These are phyloP conservation scores for Dinocampus coccinellae DNA, from an alignment of 2,888 invertebrate species.

Conservation along the genomic window DNA sequence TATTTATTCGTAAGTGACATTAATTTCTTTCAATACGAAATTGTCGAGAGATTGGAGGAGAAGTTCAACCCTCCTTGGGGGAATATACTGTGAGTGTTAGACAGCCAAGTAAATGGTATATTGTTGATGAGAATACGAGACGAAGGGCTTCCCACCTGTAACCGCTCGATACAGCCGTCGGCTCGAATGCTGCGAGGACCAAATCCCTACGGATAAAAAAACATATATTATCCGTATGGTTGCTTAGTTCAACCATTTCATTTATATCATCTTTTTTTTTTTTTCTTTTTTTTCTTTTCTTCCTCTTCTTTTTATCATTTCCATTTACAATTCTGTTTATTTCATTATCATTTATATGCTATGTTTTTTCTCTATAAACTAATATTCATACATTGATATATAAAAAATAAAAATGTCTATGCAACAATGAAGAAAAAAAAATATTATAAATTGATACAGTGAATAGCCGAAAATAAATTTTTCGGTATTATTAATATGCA, in stretches of 20 bases:
- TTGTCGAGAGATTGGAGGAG: neutral
- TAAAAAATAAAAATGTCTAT: neutral
- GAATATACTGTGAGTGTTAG: neutral
- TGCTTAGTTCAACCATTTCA: neutral
- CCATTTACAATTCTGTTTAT: no score
- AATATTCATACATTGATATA: neutral
- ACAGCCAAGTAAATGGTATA: neutral
- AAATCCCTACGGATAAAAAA: slow-evolving; percentile 12
- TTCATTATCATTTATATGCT: no score
- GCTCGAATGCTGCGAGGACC: slow-evolving; percentile 17
- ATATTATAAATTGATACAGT: neutral
- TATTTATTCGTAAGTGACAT: neutral
- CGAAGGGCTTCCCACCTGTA: slow-evolving; percentile 28
- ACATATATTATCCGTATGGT: neutral
- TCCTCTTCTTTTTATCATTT: no score
- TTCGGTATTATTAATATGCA: slow-evolving; percentile 50
- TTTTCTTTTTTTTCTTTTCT: no score
- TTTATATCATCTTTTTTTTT: neutral
- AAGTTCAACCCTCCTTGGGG: neutral
- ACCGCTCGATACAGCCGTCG: slow-evolving; percentile 21
- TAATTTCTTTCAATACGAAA: neutral
- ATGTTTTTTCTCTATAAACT: no score
- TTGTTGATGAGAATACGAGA: neutral
- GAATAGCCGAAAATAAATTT: neutral
- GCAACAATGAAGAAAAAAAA: no score